These are phyloP conservation scores for Triplophysa bombifrons DNA, from an alignment of 2,797 vertebrate genomes.

Conservation along the genomic window DNA sequence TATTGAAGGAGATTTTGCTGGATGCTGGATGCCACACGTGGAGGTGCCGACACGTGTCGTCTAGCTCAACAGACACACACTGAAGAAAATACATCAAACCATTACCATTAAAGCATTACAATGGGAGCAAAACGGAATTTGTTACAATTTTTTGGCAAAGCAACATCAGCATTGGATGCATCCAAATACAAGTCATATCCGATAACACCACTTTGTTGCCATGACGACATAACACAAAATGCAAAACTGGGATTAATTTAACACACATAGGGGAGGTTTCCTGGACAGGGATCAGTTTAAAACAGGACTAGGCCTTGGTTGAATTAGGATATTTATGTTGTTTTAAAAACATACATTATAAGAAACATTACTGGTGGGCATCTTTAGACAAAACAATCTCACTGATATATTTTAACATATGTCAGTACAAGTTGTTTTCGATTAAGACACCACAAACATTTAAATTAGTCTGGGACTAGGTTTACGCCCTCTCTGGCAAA, in stretches of 20 bases:
- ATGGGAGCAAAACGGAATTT: not conserved
- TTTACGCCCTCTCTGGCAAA: not conserved
- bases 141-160: not conserved
- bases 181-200: not conserved
- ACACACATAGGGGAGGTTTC: not conserved
- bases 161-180: not conserved
- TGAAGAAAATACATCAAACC: not conserved
- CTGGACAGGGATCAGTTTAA: no score
- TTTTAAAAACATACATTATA: no score
- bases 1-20: constrained; percentile 52
- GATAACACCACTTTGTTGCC: not conserved
- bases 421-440: no score
- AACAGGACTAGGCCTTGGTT: no score
- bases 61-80: constrained; percentile 13
- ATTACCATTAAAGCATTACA: not conserved
- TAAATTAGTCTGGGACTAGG: no score
- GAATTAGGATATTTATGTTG: no score
- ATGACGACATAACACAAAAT: not conserved
- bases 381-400: no score
- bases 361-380: no score
- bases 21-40: constrained; percentile 44
- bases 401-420: no score
- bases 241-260: not conserved
- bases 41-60: constrained; percentile 43
- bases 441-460: no score